These are phyloP conservation scores for Athalia circularis DNA, from an alignment of 2,888 invertebrate genomes.

Conservation along the genomic window DNA sequence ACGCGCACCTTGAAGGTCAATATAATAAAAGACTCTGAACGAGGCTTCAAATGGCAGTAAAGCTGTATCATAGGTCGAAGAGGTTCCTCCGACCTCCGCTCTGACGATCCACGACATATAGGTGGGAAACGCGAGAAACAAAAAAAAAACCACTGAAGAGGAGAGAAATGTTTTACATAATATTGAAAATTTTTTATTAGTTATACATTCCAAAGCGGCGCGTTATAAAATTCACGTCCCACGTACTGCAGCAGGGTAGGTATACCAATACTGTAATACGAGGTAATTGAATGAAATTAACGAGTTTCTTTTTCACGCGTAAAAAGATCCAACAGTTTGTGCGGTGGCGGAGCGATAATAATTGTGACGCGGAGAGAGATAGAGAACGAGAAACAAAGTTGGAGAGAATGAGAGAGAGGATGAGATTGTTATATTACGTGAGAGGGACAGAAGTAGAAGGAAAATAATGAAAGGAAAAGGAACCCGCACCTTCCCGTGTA, in stretches of 20 bases:
- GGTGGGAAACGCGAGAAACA: slow-evolving; percentile 21
- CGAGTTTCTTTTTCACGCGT: not conserved
- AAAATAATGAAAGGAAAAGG: slow-evolving; percentile 37
- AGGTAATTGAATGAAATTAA: not conserved
- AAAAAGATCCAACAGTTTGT: not conserved
- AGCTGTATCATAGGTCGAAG: slow-evolving; percentile 16
- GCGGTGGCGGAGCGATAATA: slow-evolving; percentile 6
- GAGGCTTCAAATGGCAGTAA: slow-evolving; percentile 1
- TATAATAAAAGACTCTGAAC: not conserved
- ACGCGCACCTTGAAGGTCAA: not conserved
- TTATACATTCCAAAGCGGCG: too few species aligned
- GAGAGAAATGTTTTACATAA: not conserved
- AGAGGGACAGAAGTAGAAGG: slow-evolving; percentile 36
- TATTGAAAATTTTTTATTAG: too few species aligned
- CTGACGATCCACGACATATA: slow-evolving; percentile 18
- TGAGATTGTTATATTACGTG: slow-evolving; percentile 26
- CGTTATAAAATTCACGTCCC: too few species aligned
- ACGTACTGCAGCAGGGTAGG: too few species aligned
- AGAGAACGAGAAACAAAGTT: slow-evolving; percentile 42
- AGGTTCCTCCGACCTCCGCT: slow-evolving; percentile 14
- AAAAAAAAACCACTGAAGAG: not conserved
- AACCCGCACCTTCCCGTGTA: slow-evolving; percentile 4
- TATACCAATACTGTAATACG: too few species aligned
- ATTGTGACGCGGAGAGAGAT: slow-evolving; percentile 31
- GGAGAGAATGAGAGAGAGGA: slow-evolving; percentile 29